Percentiles rank a stretch among this genome's conserved stretches.
Conservation (phyloP, 2,113 vertebrate genomes). For the Prinia subflava region DNA sequence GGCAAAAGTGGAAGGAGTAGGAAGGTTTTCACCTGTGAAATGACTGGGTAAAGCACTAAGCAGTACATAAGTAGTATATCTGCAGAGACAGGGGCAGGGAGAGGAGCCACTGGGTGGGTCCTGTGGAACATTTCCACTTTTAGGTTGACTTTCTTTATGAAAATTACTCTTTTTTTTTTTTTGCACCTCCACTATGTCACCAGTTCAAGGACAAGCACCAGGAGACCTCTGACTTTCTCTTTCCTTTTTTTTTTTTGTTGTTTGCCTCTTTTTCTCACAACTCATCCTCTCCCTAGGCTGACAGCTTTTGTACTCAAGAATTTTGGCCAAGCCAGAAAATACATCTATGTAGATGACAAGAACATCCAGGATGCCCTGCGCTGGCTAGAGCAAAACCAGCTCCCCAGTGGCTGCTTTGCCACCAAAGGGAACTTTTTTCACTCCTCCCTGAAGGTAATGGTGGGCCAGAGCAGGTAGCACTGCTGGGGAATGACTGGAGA, state of each 20-base stretch:
- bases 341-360: slow-evolving; percentile 73
- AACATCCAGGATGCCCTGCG: slow-evolving; percentile 66
- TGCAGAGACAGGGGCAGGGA: not conserved
- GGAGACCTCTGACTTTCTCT: not conserved
- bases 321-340: slow-evolving; percentile 73
- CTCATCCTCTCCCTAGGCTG: slow-evolving; percentile 68
- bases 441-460: slow-evolving; percentile 79
- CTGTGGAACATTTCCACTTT: not conserved
- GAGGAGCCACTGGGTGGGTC: not conserved
- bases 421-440: slow-evolving; percentile 77
- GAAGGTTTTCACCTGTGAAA: not conserved
- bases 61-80: not conserved
- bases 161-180: not conserved
- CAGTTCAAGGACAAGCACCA: not conserved
- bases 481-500: not conserved
- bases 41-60: not conserved
- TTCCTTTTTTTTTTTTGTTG: not conserved
- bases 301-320: slow-evolving; percentile 87
- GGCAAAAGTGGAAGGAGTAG: not conserved
- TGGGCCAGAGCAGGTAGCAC: not conserved
- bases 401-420: slow-evolving; percentile 73
- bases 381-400: slow-evolving; percentile 77
- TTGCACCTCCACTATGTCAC: not conserved
- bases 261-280: not conserved
- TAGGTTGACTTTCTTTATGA: not conserved